A percentile compares a stretch with the other conserved stretches of the same genome.
Conservation (phyloP, 2,797 vertebrate genomes). For the Agapornis canus region DNA sequence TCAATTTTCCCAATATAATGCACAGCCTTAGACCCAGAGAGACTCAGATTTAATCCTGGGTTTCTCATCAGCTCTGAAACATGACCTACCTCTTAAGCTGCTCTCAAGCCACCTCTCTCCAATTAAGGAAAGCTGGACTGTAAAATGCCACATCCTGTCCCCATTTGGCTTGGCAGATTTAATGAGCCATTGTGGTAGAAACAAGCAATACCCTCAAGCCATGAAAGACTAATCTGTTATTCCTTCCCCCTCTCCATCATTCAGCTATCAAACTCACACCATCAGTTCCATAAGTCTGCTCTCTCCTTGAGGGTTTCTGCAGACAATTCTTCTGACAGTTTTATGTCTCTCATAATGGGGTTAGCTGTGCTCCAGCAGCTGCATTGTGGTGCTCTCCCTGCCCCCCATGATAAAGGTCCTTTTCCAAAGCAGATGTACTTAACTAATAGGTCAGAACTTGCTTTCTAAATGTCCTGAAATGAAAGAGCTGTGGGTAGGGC, state of each 20-base stretch:
- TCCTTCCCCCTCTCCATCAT: neutral
- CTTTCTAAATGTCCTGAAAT: neutral
- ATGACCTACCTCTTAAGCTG: slow-evolving; percentile 43
- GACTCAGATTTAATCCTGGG: slow-evolving; percentile 45
- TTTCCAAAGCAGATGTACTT: neutral
- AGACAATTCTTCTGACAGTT: slow-evolving; percentile 35
- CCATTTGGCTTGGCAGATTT: slow-evolving; percentile 69
- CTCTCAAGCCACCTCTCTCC: slow-evolving; percentile 42
- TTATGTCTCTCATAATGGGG: neutral
- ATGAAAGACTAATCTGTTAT: slow-evolving; percentile 39
- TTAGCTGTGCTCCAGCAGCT: neutral
- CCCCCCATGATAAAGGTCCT: accelerated
- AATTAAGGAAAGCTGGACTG: slow-evolving; percentile 61
- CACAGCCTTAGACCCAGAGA: neutral
- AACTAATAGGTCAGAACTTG: neutral
- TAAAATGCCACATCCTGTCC: slow-evolving; percentile 74
- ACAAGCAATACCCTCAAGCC: slow-evolving; percentile 64
- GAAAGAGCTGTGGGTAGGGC: neutral
- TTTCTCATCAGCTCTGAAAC: slow-evolving; percentile 59
- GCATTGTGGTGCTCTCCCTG: neutral
- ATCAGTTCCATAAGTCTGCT: slow-evolving; percentile 42
- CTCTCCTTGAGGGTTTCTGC: slow-evolving; percentile 34
- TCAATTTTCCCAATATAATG: neutral
- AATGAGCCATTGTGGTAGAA: slow-evolving; percentile 73
- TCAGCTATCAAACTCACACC: slow-evolving; percentile 29